Percentiles rank a stretch among this genome's conserved stretches.
Evolutionary conservation across 2,113 vertebrate species (phyloP).

Genomic region (Silurus asotus): DNA sequence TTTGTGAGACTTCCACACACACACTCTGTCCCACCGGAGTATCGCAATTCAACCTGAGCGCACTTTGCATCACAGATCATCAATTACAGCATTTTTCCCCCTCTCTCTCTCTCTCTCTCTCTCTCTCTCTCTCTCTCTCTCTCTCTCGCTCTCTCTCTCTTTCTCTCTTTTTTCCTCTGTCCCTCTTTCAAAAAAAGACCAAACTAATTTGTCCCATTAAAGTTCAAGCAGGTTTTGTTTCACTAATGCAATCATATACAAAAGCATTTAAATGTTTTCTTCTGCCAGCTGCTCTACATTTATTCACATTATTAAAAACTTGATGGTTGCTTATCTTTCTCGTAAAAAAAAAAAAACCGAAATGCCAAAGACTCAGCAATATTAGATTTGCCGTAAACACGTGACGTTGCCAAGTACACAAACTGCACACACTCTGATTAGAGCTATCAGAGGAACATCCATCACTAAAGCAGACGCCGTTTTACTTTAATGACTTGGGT

Average conservation of each 20-base stretch:
- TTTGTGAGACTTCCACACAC: constrained; percentile 39
- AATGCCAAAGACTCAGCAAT: neutral
- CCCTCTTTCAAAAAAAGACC: constrained; percentile 18
- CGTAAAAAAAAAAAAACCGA: neutral
- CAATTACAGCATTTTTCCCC: constrained; percentile 43
- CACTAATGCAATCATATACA: constrained; percentile 29
- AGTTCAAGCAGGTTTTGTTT: constrained; percentile 54
- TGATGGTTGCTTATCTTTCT: neutral
- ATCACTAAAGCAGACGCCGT: neutral
- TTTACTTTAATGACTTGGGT: neutral
- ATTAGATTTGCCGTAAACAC: neutral
- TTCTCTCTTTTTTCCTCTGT: no score
- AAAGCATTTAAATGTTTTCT: constrained; percentile 27
- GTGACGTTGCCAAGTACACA: neutral
- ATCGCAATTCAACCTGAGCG: constrained; percentile 51
- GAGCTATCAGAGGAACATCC: neutral
- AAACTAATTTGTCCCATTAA: constrained; percentile 54
- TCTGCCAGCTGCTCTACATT: neutral
- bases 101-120: neutral
- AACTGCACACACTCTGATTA: neutral
- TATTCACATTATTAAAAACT: neutral
- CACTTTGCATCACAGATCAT: constrained; percentile 49
- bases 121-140: neutral
- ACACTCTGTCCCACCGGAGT: constrained; percentile 38
- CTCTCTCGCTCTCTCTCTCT: neutral